Base-by-base conservation (phyloP, 2,888 invertebrate species). In the Drosophila nigricruria region DNA sequence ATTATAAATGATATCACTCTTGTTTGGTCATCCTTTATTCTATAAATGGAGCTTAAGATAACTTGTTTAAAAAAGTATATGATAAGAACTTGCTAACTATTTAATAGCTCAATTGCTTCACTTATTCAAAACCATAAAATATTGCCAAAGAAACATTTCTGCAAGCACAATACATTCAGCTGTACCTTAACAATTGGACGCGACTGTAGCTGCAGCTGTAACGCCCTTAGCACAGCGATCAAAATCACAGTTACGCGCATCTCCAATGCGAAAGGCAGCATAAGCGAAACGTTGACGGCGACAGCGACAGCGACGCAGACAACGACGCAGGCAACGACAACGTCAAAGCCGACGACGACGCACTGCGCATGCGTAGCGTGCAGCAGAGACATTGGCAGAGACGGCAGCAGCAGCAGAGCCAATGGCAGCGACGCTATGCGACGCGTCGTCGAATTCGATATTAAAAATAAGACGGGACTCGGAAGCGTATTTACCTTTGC, bases 381-480 rank as follows among this genome's bases (percentile, higher is more conserved):
- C 14, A 18, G 49, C 49, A 18, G 18, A 30, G 20, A 12, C 49
- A 30, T 18, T 1, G 47, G 72, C 43, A 53, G 34, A 5, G 47
- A 3, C 18, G 10, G 18, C 9, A 10, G 18, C 40, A n/a, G 23
- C 25, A 30, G 25, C 71, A 67, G 54, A 12, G 59, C 8, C 50
- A 49, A 38, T 23, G 27, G 45, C 82, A 50, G 66, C 49, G 64
- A 49, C 63, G 30, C 30, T 9, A n/a, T n/a, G 50, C 16, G 32
- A 12, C 60, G 73, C 59, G 23, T n/a, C 77, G 25, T 57, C 62
- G 78, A 59, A 78, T 74, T 72, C 77, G 77, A 88, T 80, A 75
- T 66, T 75, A 75, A 73, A 74, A 70, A 75, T 79, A 82, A 79
- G 88, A 79, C 81, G 87, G 84, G 78, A 84, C 81, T 80, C 84